Conservation (phyloP, 2,797 vertebrate species). For the Darevskia mixta region DNA sequence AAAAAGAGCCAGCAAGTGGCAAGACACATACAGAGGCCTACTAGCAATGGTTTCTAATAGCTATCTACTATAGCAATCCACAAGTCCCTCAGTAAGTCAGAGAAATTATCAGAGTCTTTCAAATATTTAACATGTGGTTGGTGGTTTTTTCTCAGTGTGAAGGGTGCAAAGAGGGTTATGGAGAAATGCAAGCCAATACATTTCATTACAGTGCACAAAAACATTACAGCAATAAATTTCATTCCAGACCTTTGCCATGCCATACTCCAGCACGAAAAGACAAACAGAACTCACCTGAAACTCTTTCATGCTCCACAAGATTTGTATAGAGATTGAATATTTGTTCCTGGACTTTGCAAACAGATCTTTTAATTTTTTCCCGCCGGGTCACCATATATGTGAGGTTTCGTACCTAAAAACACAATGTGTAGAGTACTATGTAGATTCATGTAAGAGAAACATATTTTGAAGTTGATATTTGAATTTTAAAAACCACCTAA, state of each 20-base stretch:
- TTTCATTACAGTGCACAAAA: not conserved
- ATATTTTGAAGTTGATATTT: not conserved
- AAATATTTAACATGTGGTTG: not conserved
- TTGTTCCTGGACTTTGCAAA: conserved; percentile 96
- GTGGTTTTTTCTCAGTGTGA: not conserved
- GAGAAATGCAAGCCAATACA: conserved; percentile 20
- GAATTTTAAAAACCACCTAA: not conserved
- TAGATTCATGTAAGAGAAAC: conserved; percentile 10
- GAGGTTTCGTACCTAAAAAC: conserved; percentile 91
- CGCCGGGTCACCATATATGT: conserved; percentile 98
- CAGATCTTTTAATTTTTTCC: conserved; percentile 96
- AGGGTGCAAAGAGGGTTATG: not conserved
- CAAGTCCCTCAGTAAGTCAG: not conserved
- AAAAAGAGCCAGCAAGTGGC: not conserved
- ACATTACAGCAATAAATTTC: not conserved
- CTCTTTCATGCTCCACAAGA: conserved; percentile 88
- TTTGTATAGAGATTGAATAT: conserved; percentile 92
- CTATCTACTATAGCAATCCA: not conserved
- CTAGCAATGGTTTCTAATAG: not conserved
- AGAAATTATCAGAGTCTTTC: not conserved
- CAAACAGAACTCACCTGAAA: conserved; percentile 82
- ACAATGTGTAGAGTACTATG: conserved; percentile 7
- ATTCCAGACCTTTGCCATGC: not conserved
- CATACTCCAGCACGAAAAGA: not conserved
- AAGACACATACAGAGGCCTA: not conserved